phyloP scores from a whole-genome alignment of 2,888 invertebrate genomes.

The Drosophila sordidula region DNA sequence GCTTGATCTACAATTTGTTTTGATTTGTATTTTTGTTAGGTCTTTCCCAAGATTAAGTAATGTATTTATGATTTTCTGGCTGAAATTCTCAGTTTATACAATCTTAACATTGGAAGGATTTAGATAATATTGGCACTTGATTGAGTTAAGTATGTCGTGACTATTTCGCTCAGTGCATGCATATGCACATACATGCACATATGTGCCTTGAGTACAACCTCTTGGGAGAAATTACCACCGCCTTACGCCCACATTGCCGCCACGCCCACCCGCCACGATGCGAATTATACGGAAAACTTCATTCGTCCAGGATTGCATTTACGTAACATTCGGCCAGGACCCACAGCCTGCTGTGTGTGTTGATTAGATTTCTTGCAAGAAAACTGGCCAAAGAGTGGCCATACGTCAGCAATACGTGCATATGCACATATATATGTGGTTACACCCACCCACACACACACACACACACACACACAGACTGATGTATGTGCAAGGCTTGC shows the following conservation, averaged over 20 bases:
- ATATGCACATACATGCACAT: slow-evolving; percentile 15
- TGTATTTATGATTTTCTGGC: no score
- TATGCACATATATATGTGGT: slow-evolving; percentile 13
- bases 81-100: no score
- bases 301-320: slow-evolving; percentile 68
- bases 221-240: slow-evolving; percentile 72
- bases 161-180: background rate
- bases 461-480: slow-evolving; percentile 5
- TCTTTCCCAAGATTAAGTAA: no score
- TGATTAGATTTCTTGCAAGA: slow-evolving; percentile 80
- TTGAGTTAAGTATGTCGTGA: background rate
- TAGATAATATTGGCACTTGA: no score
- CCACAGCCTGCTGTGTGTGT: slow-evolving; percentile 61
- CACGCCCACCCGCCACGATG: slow-evolving; percentile 3
- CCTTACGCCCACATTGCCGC: slow-evolving; percentile 1
- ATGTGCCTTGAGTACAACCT: slow-evolving; percentile 34
- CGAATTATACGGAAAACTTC: slow-evolving; percentile 78
- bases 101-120: no score
- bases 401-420: slow-evolving; percentile 63
- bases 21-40: no score
- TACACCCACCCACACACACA: slow-evolving; percentile 47
- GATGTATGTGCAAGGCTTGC: slow-evolving; percentile 45
- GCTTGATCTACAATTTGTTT: no score
- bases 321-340: slow-evolving; percentile 59
- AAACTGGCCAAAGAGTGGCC: slow-evolving; percentile 79